Percentiles rank a stretch among this genome's conserved stretches.
Conservation (phyloP, 2,888 invertebrate species). For the Callyntrura guangdongensis region DNA sequence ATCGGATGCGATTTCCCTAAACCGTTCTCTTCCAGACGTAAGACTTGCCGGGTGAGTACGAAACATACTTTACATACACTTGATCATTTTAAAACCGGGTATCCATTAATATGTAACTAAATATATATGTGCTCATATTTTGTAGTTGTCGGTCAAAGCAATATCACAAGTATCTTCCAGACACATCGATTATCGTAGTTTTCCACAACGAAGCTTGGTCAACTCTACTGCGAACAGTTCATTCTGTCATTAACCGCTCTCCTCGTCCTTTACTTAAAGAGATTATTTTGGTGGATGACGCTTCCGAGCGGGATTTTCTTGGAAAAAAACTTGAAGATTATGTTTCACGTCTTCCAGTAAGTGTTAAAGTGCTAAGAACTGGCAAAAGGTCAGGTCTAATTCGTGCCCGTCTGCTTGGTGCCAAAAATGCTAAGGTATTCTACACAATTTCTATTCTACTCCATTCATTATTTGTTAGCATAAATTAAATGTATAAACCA, state of each 20-base stretch:
- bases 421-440: constrained; percentile 89
- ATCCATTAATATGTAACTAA: not conserved
- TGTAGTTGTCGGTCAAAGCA: constrained; percentile 92
- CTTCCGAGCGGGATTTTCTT: constrained; percentile 97
- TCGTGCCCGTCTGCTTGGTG: constrained; percentile 97
- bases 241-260: constrained; percentile 89
- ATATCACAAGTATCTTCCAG: constrained; percentile 93
- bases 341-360: constrained; percentile 93
- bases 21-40: constrained; percentile 97
- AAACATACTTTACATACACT: not conserved
- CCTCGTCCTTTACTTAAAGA: constrained; percentile 92
- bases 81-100: not conserved
- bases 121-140: constrained; percentile 72
- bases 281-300: constrained; percentile 96
- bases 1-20: constrained; percentile 98
- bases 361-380: constrained; percentile 95
- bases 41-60: constrained; percentile 94
- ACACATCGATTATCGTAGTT: constrained; percentile 94
- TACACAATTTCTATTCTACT: not conserved
- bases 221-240: constrained; percentile 90
- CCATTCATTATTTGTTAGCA: too few species aligned
- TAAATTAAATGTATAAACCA: not conserved
- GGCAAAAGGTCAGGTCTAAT: constrained; percentile 98
- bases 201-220: constrained; percentile 99
- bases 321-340: constrained; percentile 96